A percentile compares a stretch with the other conserved stretches of the same genome.
phyloP scores from a whole-genome alignment of 2,888 invertebrate species.

The Eupithecia tripunctaria region DNA sequence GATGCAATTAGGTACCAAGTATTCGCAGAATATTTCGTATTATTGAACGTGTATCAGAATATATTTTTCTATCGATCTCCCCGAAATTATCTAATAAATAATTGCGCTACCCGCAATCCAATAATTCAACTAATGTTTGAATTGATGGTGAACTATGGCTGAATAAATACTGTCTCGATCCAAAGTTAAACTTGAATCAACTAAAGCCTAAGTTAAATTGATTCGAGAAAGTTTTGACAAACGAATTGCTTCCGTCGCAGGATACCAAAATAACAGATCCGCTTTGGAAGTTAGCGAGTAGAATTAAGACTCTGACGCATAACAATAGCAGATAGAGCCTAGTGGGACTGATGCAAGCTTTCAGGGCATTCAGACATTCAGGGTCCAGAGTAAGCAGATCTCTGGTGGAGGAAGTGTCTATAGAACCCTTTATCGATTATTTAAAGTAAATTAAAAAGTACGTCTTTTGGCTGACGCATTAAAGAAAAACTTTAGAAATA shows the following conservation, averaged over 20 bases:
- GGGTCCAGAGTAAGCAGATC: not conserved
- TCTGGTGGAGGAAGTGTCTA: not conserved
- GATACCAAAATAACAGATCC: not conserved
- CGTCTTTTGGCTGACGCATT: not conserved
- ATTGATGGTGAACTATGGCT: not conserved
- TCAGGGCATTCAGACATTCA: too few relatives aligned
- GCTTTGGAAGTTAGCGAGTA: too few relatives aligned
- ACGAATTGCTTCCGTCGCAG: not conserved
- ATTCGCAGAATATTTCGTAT: not conserved
- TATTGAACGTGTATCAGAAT: not conserved
- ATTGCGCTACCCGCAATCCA: not conserved
- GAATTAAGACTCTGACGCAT: not conserved
- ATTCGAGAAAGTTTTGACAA: not conserved
- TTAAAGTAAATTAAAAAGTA: not conserved
- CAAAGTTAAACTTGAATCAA: not conserved
- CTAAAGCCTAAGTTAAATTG: not conserved
- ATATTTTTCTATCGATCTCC: not conserved
- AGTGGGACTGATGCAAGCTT: too few relatives aligned
- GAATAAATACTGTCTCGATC: not conserved
- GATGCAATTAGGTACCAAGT: not conserved
- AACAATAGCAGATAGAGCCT: too few relatives aligned
- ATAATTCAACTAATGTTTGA: not conserved
- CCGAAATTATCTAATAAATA: not conserved
- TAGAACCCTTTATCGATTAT: not conserved
- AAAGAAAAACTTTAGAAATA: not conserved